These are phyloP conservation scores for Montipora foliosa DNA, from an alignment of 64 coral and sea anemone species.

Conservation along the genomic window DNA sequence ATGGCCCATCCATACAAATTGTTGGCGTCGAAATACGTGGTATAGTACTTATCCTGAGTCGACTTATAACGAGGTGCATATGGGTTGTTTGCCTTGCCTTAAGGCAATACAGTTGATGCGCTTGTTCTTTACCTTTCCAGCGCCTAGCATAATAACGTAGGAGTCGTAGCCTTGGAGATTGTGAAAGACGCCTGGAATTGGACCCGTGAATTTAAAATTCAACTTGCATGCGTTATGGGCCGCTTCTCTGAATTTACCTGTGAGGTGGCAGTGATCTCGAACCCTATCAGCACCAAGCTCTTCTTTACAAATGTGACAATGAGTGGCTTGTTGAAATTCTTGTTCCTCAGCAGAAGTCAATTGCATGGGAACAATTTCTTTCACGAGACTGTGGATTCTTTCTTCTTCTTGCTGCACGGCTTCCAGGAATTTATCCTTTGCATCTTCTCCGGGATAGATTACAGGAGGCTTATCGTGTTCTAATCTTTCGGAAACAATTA, in stretches of 20 bases:
- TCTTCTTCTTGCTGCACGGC: conserved; percentile 40
- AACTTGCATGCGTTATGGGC: background rate
- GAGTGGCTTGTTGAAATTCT: conserved; percentile 39
- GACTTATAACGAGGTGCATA: too few relatives aligned
- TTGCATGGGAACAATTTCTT: too few relatives aligned
- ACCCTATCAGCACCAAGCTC: too few relatives aligned
- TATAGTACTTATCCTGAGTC: too few relatives aligned
- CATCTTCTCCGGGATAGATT: conserved; percentile 59
- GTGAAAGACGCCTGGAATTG: too few relatives aligned
- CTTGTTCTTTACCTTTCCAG: conserved; percentile 14
- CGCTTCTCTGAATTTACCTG: too few relatives aligned
- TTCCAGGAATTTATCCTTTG: conserved; percentile 61
- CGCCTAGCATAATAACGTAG: background rate
- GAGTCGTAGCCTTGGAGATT: background rate
- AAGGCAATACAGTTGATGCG: conserved; percentile 19
- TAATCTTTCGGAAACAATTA: background rate
- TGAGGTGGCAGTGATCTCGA: too few relatives aligned
- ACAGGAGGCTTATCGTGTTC: conserved; percentile 30
- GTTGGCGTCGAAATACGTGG: background rate
- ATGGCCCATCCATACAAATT: background rate
- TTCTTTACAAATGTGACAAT: conserved; percentile 55
- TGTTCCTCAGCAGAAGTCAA: background rate
- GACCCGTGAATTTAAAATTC: too few relatives aligned
- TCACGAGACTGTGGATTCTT: background rate
- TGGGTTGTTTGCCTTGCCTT: too few relatives aligned